Base-by-base conservation (phyloP, 1,140 invertebrate species). In the Amyelois transitella region DNA sequence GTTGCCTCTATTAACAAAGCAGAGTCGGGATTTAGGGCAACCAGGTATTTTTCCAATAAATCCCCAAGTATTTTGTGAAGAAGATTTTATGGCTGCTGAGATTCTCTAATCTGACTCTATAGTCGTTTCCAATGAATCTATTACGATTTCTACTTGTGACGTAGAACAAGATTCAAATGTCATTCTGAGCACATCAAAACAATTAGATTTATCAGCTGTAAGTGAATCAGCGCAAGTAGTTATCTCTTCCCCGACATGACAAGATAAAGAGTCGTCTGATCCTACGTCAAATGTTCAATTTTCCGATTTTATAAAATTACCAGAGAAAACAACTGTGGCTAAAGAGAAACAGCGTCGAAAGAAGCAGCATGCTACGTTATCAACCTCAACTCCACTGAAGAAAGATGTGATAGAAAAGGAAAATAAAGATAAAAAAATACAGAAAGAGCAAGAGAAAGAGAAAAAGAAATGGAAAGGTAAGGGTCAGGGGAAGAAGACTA, bases 1-100 rank as follows among this genome's bases (percentile, higher is more conserved):
- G 18, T 18, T 18, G 44, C 44, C 6, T 17, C 44, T 6, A 20
- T 47, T 6, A 2, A 47, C n/a, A 47, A 47, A 47, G 44, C 7
- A 18, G 44, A 18, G 8, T 18, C 3, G 2, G 51, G 14, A 6
- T 47, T 47, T 24, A 24, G 24, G 24, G 19, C 21, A 12, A 49
- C 47, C 24, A n/a, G 47, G 19, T 4, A 49, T 49, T 49, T 49
- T 22, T 24, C 47, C 47, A 19, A 49, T 49, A 18, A 18, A 47
- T 18, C 44, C 44, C 44, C 18, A 18, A 6, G 18, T 47, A 6
- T 47, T 47, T 18, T 4, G 18, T 17, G 44, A 44, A 47, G 18
- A 22, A 38, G 17, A 18, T 14, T 53, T 45, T 4, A 24, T 24
- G n/a, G n/a, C n/a, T n/a, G n/a, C n/a, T n/a, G n/a, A n/a, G n/a